phyloP scores from a whole-genome alignment of 2,888 invertebrate genomes.

The Phaonia tiefii region DNA sequence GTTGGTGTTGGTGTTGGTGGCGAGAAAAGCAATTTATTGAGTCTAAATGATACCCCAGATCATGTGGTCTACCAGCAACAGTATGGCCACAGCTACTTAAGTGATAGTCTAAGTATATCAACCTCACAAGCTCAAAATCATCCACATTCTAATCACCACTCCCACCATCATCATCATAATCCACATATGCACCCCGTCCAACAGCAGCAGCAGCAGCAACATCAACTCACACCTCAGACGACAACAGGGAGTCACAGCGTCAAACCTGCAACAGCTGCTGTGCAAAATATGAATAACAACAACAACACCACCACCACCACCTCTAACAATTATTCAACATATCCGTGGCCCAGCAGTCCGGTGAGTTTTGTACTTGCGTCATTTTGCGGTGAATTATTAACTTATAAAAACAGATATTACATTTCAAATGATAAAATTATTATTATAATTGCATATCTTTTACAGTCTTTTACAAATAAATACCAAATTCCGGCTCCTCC shows the following conservation, averaged over 20 bases:
- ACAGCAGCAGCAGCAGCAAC: constrained; percentile 34
- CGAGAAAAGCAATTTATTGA: constrained; percentile 64
- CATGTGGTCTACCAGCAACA: constrained; percentile 62
- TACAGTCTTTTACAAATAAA: constrained; percentile 78
- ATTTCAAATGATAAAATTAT: constrained; percentile 9
- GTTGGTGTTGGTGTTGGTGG: constrained; percentile 70
- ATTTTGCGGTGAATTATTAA: constrained; percentile 53
- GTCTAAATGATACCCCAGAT: constrained; percentile 56
- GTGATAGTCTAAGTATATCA: constrained; percentile 67
- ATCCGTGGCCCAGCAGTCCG: constrained; percentile 79
- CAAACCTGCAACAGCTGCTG: constrained; percentile 62
- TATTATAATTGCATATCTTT: constrained; percentile 22
- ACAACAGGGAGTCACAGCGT: constrained; percentile 63
- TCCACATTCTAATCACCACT: constrained; percentile 23
- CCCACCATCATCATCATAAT: constrained; percentile 60
- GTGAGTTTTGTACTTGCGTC: constrained; percentile 71
- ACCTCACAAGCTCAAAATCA: constrained; percentile 60
- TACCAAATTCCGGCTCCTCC: constrained; percentile 76
- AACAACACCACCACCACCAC: constrained; percentile 68
- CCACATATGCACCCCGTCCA: constrained; percentile 61
- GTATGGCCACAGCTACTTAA: constrained; percentile 67
- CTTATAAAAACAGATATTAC: constrained; percentile 45
- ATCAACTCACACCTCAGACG: constrained; percentile 51
- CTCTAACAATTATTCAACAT: constrained; percentile 66
- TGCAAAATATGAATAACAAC: constrained; percentile 65